A percentile compares a stretch with the other conserved stretches of the same genome.
These are phyloP conservation scores for Heliopora coerulea DNA, from an alignment of 92 coral and sea anemone species.

Conservation along the genomic window DNA sequence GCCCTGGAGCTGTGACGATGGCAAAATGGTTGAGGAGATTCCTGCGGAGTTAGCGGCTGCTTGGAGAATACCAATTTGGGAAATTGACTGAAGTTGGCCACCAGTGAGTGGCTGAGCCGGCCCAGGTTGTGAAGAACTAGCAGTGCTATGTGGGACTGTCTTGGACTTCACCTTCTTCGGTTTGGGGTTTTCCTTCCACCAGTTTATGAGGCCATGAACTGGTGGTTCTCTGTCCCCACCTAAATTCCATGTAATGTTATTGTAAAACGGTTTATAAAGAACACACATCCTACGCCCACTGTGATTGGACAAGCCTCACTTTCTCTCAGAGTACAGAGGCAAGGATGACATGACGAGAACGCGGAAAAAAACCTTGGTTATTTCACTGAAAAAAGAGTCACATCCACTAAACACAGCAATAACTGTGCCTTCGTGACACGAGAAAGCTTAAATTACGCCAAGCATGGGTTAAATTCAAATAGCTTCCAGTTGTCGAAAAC, in stretches of 20 bases:
- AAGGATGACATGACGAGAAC: no score
- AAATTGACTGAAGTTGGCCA: slow-evolving; percentile 77
- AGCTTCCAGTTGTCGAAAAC: no score
- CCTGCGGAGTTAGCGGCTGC: slow-evolving; percentile 90
- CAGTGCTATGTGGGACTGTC: slow-evolving; percentile 57
- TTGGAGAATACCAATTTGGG: slow-evolving; percentile 86
- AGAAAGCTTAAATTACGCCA: no score
- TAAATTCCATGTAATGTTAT: slow-evolving; percentile 9
- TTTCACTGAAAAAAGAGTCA: no score
- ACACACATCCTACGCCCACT: no score
- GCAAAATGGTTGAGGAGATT: slow-evolving; percentile 81
- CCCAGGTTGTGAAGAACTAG: slow-evolving; percentile 56
- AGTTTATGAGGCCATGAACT: slow-evolving; percentile 91
- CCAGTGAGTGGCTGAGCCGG: slow-evolving; percentile 82
- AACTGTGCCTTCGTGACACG: no score
- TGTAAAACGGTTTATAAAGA: no score
- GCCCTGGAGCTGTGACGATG: slow-evolving; percentile 65
- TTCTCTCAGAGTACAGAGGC: no score
- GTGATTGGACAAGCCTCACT: no score
- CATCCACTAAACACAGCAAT: no score
- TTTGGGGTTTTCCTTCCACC: slow-evolving; percentile 99
- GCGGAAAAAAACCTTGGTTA: no score
- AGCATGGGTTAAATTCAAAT: no score
- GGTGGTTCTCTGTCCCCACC: slow-evolving; percentile 99
- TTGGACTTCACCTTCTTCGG: slow-evolving; percentile 89